Evolutionary conservation across 2,113 vertebrate species (phyloP), one percentile per base, ranked within the genome.

Genomic region (Leptobrachium ailaonicum): DNA sequence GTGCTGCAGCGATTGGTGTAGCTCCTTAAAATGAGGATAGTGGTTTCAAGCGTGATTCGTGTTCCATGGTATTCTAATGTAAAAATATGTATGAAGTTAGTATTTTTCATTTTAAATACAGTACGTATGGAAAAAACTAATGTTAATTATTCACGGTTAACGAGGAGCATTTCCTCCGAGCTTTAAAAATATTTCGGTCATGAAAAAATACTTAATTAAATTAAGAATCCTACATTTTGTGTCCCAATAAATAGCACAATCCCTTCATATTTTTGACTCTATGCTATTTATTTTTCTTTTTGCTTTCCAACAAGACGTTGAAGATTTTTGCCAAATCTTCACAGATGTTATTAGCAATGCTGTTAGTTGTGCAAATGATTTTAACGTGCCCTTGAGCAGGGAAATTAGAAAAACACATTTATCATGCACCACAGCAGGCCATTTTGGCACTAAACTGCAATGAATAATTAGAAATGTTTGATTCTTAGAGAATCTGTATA

Each of bases 361-460:
- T 73, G 14, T 79, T 73, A 78, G 54, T 63, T 70, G 10, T 45
- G 76, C 76, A 78, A 78, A 78, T 42, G 45, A 79, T n/a, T 14
- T 50, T 43, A 60, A 79, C 43, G 70, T 79, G 8, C 69, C 77
- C 69, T 44, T 9, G 77, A 73, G 77, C 77, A 73, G 66, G 66
- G 60, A 79, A 60, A 73, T 79, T 79, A 73, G 77, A 72, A 79
- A 79, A 73, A 79, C 77, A 79, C 70, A 79, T 79, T 79, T 72
- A 73, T 79, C 77, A 73, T 66, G 70, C 58, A 44, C 64, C 77
- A 58, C 72, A 41, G 13, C 60, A 64, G 60, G 42, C 70, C 62
- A 79, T 73, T 79, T 66, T 79, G 77, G 77, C 62, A 56, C 63
- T 62, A 73, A 66, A 73, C 43, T 56, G 60, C 72, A 32, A 71